These are phyloP conservation scores for Stictonetta naevosa DNA, from an alignment of 2,113 vertebrate genomes.

Conservation along the genomic window DNA sequence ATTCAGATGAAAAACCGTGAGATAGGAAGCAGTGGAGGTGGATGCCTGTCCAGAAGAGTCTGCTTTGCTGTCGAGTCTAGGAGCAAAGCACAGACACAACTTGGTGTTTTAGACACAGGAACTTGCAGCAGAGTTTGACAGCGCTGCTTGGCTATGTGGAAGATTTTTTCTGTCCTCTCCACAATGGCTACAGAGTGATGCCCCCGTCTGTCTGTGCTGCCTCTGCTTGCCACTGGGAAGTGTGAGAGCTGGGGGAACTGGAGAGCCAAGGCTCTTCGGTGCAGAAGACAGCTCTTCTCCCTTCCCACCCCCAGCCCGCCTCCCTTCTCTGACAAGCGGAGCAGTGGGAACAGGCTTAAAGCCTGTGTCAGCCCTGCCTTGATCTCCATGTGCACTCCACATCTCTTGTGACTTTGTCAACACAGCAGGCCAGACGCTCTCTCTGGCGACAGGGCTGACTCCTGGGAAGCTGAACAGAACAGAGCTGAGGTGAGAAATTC, in stretches of 20 bases:
- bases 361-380: slow-evolving; percentile 41
- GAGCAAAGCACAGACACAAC: not conserved
- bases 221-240: not conserved
- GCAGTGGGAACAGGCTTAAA: slow-evolving; percentile 23
- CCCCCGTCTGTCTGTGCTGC: not conserved
- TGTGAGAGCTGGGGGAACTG: not conserved
- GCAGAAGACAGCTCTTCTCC: not conserved
- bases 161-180: not conserved
- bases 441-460: slow-evolving; percentile 5
- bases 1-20: not conserved
- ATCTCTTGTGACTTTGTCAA: slow-evolving; percentile 52
- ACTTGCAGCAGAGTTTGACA: not conserved
- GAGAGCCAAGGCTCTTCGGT: not conserved
- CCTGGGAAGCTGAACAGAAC: not conserved
- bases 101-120: not conserved
- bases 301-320: not conserved
- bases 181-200: not conserved
- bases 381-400: slow-evolving; percentile 30
- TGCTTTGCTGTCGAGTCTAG: not conserved
- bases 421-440: not conserved
- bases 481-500: slow-evolving; percentile 51
- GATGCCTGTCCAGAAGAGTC: not conserved
- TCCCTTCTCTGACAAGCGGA: not conserved
- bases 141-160: not conserved
- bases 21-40: not conserved